These are phyloP conservation scores for Kradibia gibbosae DNA, from an alignment of 1,140 invertebrate genomes.

Conservation along the genomic window DNA sequence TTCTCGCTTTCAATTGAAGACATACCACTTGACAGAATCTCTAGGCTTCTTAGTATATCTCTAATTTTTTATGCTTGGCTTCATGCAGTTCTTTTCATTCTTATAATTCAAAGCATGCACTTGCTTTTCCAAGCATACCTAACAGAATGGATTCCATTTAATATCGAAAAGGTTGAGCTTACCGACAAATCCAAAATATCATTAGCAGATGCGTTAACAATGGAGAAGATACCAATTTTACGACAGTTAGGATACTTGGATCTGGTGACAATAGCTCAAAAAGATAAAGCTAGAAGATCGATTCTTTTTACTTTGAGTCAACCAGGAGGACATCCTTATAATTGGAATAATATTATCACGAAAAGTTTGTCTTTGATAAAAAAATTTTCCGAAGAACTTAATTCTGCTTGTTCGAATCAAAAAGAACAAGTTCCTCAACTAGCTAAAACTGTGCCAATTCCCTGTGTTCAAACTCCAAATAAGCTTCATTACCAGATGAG, in stretches of 20 bases:
- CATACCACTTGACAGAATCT: constrained; percentile 72
- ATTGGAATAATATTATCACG: constrained; percentile 82
- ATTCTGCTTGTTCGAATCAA: constrained; percentile 64
- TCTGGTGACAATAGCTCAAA: constrained; percentile 77
- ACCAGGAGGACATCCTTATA: constrained; percentile 84
- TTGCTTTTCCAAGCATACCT: constrained; percentile 80
- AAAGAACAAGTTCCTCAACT: constrained; percentile 50
- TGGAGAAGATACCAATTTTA: constrained; percentile 76
- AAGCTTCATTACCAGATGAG: constrained; percentile 67
- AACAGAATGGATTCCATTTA: constrained; percentile 77
- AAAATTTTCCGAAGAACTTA: constrained; percentile 77
- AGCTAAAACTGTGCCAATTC: neutral
- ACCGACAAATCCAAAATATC: constrained; percentile 61
- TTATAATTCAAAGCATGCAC: constrained; percentile 80
- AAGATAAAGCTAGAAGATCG: constrained; percentile 73
- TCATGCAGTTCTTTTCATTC: constrained; percentile 78
- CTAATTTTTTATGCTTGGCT: constrained; percentile 79
- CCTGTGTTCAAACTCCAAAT: neutral
- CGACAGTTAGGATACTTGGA: constrained; percentile 82
- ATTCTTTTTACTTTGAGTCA: constrained; percentile 81
- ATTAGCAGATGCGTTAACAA: constrained; percentile 75
- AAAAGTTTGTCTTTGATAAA: constrained; percentile 76
- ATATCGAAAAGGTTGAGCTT: constrained; percentile 59
- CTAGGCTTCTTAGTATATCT: constrained; percentile 71
- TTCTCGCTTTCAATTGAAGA: constrained; percentile 65